These are phyloP conservation scores for Syrmaticus mikado DNA, from an alignment of 2,113 vertebrate genomes.

Conservation along the genomic window DNA sequence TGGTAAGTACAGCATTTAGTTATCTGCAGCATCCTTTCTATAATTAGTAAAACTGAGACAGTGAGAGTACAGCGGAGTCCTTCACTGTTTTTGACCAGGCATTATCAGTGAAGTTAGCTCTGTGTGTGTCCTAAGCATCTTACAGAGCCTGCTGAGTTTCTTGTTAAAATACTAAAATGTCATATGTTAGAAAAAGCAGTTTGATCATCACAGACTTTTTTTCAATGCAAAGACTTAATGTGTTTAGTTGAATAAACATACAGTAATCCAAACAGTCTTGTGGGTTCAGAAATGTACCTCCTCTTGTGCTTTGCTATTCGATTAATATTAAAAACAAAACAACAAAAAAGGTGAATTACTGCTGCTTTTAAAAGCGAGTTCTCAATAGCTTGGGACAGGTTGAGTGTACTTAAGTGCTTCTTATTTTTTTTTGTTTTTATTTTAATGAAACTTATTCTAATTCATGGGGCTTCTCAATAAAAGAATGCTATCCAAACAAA, in stretches of 20 bases:
- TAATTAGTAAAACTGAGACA: background rate
- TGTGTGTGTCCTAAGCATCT: background rate
- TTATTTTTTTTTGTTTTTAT: background rate
- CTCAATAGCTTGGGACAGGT: background rate
- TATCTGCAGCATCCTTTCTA: background rate
- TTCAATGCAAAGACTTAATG: background rate
- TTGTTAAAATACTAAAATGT: background rate
- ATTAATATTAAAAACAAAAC: background rate
- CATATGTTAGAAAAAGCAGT: background rate
- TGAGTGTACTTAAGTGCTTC: background rate
- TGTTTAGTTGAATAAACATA: background rate
- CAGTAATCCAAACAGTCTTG: background rate
- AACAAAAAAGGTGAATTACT: background rate
- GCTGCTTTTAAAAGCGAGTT: background rate
- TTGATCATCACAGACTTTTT: background rate
- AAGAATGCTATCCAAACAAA: background rate
- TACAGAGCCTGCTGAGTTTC: background rate
- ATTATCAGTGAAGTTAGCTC: background rate
- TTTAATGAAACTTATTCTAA: background rate
- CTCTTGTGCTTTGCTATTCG: background rate
- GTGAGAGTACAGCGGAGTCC: background rate
- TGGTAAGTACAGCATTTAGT: constrained; percentile 86
- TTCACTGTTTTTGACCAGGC: background rate
- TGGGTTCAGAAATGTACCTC: background rate
- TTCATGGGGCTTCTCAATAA: background rate